These are phyloP conservation scores for Berghia stephanieae DNA, from an alignment of 1,140 invertebrate species.

Conservation along the genomic window DNA sequence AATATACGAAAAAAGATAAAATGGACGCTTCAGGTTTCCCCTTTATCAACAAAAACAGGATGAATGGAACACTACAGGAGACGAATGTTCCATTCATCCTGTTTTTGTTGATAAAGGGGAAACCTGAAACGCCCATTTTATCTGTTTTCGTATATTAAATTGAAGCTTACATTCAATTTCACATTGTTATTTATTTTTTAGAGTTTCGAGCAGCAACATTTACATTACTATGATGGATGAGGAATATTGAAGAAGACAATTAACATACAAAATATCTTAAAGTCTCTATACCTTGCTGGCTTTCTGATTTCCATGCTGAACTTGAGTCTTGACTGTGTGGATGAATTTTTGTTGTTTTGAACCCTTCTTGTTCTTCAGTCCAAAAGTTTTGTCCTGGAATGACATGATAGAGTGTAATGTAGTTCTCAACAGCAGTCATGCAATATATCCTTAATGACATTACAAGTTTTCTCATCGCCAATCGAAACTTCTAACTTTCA, in stretches of 20 bases:
- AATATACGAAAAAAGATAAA: too few relatives aligned
- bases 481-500: background rate
- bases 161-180: too few relatives aligned
- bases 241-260: background rate
- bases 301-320: constrained; percentile 78
- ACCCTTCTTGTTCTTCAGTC: constrained; percentile 99
- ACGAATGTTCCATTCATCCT: background rate
- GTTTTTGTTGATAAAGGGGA: too few relatives aligned
- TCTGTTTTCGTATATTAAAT: too few relatives aligned
- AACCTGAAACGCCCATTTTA: too few relatives aligned
- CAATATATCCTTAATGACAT: background rate
- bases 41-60: too few relatives aligned
- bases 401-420: constrained; percentile 26
- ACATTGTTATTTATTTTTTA: too few relatives aligned
- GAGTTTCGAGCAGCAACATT: too few relatives aligned
- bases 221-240: background rate
- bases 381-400: constrained; percentile 97
- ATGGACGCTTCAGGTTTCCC: too few relatives aligned
- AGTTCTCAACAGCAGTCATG: background rate
- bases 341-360: constrained; percentile 99
- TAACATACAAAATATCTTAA: background rate
- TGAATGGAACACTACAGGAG: background rate
- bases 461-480: background rate
- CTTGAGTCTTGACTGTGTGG: constrained; percentile 96
- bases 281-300: constrained; percentile 49